phyloP scores from a whole-genome alignment of 2,113 vertebrate species.

The Chaetops frenatus region DNA sequence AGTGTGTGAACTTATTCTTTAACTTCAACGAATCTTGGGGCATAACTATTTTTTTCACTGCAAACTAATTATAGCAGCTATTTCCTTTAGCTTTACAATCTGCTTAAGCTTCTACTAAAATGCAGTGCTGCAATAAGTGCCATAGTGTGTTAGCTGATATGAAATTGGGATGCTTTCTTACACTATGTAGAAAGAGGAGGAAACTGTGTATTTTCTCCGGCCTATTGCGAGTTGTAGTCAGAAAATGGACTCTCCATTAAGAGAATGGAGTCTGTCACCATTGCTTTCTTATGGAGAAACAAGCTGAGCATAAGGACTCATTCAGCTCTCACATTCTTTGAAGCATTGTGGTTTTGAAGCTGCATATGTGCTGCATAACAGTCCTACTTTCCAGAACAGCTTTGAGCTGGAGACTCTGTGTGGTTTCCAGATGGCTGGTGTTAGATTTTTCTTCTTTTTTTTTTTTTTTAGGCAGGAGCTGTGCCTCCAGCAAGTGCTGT shows the following conservation, averaged over 20 bases:
- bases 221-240: neutral
- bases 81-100: neutral
- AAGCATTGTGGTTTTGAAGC: neutral
- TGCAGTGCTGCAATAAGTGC: neutral
- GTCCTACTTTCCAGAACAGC: neutral
- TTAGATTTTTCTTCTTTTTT: neutral
- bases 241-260: neutral
- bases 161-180: neutral
- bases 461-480: constrained; percentile 62
- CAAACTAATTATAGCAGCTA: neutral
- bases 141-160: neutral
- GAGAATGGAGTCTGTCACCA: neutral
- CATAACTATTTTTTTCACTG: neutral
- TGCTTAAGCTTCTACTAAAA: neutral
- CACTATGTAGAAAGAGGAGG: neutral
- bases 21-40: neutral
- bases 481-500: constrained; percentile 77
- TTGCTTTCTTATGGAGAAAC: neutral
- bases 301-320: neutral
- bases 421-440: neutral
- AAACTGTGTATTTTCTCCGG: neutral
- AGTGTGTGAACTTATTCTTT: neutral
- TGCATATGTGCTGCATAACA: neutral
- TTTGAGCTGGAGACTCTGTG: neutral
- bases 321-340: neutral